These are phyloP conservation scores for Machaerirhynchus nigripectus DNA, from an alignment of 2,113 vertebrate genomes.

Conservation along the genomic window DNA sequence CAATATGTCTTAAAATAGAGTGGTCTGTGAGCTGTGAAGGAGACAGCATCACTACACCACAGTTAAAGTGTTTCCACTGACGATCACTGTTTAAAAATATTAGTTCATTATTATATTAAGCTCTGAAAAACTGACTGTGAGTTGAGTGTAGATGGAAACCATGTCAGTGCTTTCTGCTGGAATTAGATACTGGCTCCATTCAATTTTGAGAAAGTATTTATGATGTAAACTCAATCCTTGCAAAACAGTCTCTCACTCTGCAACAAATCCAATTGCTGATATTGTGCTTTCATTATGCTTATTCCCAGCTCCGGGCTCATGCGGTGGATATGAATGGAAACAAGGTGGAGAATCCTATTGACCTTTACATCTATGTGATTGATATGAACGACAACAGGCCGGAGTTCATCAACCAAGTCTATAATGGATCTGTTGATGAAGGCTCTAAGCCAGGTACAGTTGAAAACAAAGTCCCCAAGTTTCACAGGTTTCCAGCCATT, in stretches of 20 bases:
- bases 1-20: background rate
- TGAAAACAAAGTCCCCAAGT: background rate
- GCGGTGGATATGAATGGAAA: slow-evolving; percentile 98
- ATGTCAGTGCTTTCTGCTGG: background rate
- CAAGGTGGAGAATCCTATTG: slow-evolving; percentile 98
- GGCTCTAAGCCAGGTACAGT: slow-evolving; percentile 91
- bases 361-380: slow-evolving; percentile 97
- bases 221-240: background rate
- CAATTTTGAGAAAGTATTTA: slow-evolving; percentile 3
- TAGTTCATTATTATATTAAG: background rate
- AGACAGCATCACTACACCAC: background rate
- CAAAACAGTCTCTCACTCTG: background rate
- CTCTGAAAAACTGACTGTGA: background rate
- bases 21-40: background rate
- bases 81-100: background rate
- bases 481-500: background rate
- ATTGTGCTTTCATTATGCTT: slow-evolving; percentile 13
- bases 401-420: slow-evolving; percentile 92
- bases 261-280: slow-evolving; percentile 5
- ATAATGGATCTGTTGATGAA: slow-evolving; percentile 95
- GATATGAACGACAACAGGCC: slow-evolving; percentile 99
- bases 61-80: background rate
- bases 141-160: background rate
- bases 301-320: slow-evolving; percentile 87
- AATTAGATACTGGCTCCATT: background rate